Evolutionary conservation across 1,140 invertebrate species (phyloP), one percentile per base, ranked within the genome.

Genomic region (Drosophila subobscura): DNA sequence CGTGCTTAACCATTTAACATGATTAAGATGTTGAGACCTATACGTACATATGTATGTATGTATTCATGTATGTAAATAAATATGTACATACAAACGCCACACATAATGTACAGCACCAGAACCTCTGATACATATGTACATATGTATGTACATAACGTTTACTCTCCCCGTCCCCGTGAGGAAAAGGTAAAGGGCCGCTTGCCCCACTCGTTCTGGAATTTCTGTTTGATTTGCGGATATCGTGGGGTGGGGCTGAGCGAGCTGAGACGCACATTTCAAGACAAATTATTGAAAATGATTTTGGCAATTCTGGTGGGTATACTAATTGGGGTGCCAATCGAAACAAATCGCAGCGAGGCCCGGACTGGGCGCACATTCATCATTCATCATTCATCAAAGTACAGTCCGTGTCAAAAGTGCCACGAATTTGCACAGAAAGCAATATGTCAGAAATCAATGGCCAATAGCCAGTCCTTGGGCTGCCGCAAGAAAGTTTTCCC

Each of bases 1-100:
- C 81, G 83, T 86, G 81, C 86, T 65, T 71, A 54, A 50, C 41
- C 65, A 70, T 61, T 86, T 86, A 86, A 81, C 83, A 88, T 86
- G 79, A 81, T 86, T 72, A 77, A 86, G 59, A 77, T 86, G 76
- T 70, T 70, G 66, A 52, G 51, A 64, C 68, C 72, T 61, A 71
- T 72, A 76, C 79, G 72, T 79, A 46, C 20, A 86, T 78, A 52
- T 70, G 67, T 78, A 72, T 78, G 10, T 8, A n/a, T 57, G 33
- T 66, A 47, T 52, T 42, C 51, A 74, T 61, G 71, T 72, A 76
- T 79, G 76, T 83, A 20, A 20, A 79, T 79, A 49, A 70, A 73
- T 78, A 72, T 78, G 76, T 83, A 20, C 16, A 79, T 79, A 49
- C 65, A 73, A 75, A 72, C 75, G 80, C 72, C 61, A 67, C 79